Conservation (phyloP, 2,113 vertebrate genomes). For the Tenrec ecaudatus region DNA sequence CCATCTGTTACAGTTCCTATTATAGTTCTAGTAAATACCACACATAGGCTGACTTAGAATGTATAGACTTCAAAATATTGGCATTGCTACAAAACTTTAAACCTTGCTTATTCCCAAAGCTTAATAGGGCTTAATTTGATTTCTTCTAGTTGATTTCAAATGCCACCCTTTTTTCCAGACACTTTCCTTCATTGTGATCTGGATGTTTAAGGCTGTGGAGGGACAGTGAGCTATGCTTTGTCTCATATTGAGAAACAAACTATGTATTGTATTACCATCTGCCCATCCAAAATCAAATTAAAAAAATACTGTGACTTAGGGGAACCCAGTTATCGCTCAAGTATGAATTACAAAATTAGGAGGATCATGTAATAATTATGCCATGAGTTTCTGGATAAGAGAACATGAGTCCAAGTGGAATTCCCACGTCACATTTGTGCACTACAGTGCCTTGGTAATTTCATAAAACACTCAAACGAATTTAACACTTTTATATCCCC, state of each 20-base stretch:
- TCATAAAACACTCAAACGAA: background rate
- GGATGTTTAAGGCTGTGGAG: background rate
- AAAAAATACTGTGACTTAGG: background rate
- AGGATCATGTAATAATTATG: background rate
- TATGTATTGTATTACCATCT: background rate
- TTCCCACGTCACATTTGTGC: background rate
- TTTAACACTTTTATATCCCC: too few relatives aligned
- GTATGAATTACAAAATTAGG: slow-evolving; percentile 30
- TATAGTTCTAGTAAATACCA: slow-evolving; percentile 57
- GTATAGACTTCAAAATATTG: slow-evolving; percentile 59
- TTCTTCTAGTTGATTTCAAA: background rate
- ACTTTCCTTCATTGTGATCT: background rate
- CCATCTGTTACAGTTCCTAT: slow-evolving; percentile 64
- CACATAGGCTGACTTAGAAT: background rate
- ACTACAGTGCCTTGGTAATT: background rate
- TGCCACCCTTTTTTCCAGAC: background rate
- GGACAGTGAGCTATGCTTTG: slow-evolving; percentile 5
- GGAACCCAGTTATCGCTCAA: background rate
- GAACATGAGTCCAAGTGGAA: background rate
- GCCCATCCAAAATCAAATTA: background rate
- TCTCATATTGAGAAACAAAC: background rate
- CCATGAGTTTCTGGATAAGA: background rate
- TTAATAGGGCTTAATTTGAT: background rate
- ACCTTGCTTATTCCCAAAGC: background rate
- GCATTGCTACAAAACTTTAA: slow-evolving; percentile 34